phyloP scores from a whole-genome alignment of 2,888 invertebrate genomes.

The Hemithea aestivaria region DNA sequence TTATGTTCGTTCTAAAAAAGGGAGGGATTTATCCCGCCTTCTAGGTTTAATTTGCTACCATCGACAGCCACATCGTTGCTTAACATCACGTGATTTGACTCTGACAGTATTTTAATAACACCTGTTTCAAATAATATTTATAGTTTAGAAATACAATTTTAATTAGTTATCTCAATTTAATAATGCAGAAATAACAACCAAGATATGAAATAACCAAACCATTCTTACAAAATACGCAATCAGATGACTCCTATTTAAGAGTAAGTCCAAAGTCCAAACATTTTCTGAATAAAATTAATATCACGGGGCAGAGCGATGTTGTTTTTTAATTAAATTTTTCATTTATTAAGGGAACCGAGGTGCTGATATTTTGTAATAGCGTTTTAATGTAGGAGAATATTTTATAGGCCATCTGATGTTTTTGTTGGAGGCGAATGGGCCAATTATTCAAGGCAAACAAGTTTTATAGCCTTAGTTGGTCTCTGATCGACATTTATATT shows the following conservation, averaged over 20 bases:
- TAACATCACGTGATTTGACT: too few species aligned
- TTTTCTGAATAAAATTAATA: conserved; percentile 51
- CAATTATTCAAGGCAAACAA: conserved; percentile 21
- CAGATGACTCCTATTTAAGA: conserved; percentile 33
- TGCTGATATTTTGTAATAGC: conserved; percentile 39
- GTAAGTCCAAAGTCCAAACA: conserved; percentile 28
- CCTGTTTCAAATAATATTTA: too few species aligned
- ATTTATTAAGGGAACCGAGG: conserved; percentile 36
- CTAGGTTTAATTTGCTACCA: too few species aligned
- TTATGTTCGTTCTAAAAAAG: too few species aligned
- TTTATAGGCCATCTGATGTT: conserved; percentile 24
- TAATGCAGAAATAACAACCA: too few species aligned
- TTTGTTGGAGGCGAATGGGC: conserved; percentile 20
- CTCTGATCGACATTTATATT: conserved; percentile 13
- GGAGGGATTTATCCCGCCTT: too few species aligned
- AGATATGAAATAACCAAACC: too few species aligned
- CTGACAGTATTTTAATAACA: too few species aligned
- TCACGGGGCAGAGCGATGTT: conserved; percentile 29
- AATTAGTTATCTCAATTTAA: too few species aligned
- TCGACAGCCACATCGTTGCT: too few species aligned
- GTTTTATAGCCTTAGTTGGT: conserved; percentile 14
- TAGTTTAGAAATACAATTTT: too few species aligned
- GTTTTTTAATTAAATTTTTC: conserved; percentile 50
- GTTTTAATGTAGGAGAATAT: conserved; percentile 33
- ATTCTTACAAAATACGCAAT: conserved; percentile 33